phyloP scores from a whole-genome alignment of 2,113 vertebrate species.

The Thalassarche chlororhynchos region DNA sequence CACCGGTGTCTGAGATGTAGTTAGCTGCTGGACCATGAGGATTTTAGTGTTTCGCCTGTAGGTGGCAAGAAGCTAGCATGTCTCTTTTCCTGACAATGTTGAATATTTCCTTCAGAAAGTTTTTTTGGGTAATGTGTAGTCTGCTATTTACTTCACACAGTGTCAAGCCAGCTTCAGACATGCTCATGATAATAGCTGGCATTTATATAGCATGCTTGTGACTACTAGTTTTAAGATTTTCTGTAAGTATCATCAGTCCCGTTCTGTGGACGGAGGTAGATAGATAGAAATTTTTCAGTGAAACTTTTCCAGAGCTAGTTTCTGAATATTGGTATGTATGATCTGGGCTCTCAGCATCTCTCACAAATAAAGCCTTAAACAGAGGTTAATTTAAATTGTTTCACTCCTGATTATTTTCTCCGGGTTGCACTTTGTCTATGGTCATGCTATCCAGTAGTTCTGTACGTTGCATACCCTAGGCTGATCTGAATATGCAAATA shows the following conservation, averaged over 20 bases:
- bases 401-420: neutral
- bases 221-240: neutral
- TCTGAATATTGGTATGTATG: neutral
- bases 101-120: neutral
- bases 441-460: neutral
- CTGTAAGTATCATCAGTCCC: neutral
- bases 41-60: neutral
- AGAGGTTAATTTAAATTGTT: neutral
- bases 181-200: neutral
- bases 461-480: neutral
- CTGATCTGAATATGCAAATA: neutral
- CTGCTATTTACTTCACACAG: neutral
- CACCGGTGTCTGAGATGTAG: neutral
- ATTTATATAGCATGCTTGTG: neutral
- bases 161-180: neutral
- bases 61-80: neutral
- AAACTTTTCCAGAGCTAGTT: neutral
- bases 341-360: neutral
- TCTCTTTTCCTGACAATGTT: neutral
- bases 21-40: neutral
- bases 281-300: neutral
- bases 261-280: neutral
- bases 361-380: neutral
- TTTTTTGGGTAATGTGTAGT: neutral
- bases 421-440: accelerated